Evolutionary conservation across 2,888 invertebrate genomes (phyloP).

Genomic region (Oeneis ivallda): DNA sequence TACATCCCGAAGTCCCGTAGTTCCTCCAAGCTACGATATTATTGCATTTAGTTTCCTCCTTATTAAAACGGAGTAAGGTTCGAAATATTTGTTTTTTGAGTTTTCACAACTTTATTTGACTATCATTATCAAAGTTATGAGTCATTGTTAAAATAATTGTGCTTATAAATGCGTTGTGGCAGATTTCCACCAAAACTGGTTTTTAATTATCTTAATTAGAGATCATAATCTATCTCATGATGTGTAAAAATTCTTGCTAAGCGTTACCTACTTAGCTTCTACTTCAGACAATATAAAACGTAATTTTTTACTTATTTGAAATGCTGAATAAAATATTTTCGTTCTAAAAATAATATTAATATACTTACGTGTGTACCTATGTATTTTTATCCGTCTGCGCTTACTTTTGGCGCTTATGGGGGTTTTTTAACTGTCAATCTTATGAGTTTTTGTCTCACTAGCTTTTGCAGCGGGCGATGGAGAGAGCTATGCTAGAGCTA

Average conservation of each 20-base stretch:
- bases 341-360: no score
- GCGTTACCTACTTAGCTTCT: not conserved
- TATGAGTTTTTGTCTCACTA: no score
- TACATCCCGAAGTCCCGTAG: constrained; percentile 17
- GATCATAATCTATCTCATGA: constrained; percentile 10
- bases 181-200: constrained; percentile 27
- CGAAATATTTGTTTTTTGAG: constrained; percentile 41
- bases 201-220: constrained; percentile 16
- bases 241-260: not conserved
- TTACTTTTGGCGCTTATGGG: no score
- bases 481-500: no score
- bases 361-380: no score
- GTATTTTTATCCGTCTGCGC: no score
- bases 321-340: no score
- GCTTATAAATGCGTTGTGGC: constrained; percentile 39
- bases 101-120: constrained; percentile 43
- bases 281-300: not conserved
- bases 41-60: constrained; percentile 24
- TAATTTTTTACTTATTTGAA: no score
- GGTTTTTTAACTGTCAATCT: no score
- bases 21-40: constrained; percentile 3
- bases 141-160: constrained; percentile 63
- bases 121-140: constrained; percentile 69
- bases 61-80: constrained; percentile 45
- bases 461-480: no score